Conservation (phyloP, 2,113 vertebrate genomes). For the Aplodontia rufa region DNA sequence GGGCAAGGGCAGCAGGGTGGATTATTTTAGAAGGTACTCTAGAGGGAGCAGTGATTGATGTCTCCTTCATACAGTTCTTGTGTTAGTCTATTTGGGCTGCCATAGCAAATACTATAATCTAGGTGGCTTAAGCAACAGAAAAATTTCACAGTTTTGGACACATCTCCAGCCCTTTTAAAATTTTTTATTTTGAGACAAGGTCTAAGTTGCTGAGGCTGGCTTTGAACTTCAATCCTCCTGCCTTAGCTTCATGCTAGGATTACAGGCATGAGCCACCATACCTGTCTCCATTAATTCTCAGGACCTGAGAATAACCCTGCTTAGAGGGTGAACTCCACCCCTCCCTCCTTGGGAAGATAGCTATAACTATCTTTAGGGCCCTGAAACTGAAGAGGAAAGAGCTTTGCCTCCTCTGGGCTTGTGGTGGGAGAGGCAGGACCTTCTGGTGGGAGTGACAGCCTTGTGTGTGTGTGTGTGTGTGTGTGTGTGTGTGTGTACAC, state of each 20-base stretch:
- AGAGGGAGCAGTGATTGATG: background rate
- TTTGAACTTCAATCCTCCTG: too few species aligned
- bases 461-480: too few species aligned
- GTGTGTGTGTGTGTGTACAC: too few species aligned
- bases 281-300: background rate
- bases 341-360: background rate
- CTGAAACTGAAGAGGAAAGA: background rate
- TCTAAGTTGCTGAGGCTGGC: too few species aligned
- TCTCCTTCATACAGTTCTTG: background rate
- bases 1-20: background rate
- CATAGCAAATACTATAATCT: background rate
- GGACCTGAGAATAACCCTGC: background rate
- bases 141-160: background rate
- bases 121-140: background rate
- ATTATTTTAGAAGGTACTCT: background rate
- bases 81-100: background rate
- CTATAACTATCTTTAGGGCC: background rate
- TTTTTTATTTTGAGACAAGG: too few species aligned
- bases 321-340: background rate
- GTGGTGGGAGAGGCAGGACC: background rate
- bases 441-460: background rate
- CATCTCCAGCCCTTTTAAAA: too few species aligned
- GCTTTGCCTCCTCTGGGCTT: background rate
- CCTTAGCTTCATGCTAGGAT: too few species aligned
- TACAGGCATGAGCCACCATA: too few species aligned